Percentiles rank a stretch among this genome's conserved stretches.
Conservation (phyloP, 2,888 invertebrate species). For the Azorinus chamasolen region DNA sequence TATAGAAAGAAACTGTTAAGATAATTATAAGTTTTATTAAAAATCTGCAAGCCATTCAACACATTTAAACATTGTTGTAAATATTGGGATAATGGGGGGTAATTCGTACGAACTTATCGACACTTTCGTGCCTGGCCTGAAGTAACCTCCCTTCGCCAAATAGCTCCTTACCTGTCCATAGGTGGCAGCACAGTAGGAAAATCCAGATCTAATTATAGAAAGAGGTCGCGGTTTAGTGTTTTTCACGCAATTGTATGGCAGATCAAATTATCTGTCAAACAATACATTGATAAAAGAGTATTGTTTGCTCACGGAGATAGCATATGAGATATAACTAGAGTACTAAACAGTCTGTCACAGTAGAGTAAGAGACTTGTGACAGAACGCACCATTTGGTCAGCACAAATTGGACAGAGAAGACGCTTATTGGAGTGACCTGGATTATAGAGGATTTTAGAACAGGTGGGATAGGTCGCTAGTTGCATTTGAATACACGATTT, state of each 20-base stretch:
- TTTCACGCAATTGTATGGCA: constrained; percentile 15
- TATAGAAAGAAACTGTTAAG: no score
- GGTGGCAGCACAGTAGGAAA: constrained; percentile 58
- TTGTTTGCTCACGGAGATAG: no score
- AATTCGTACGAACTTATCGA: no score
- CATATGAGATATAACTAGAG: not conserved
- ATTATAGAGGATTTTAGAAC: not conserved
- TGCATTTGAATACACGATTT: constrained; percentile 6
- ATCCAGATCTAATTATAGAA: constrained; percentile 48
- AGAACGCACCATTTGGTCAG: no score
- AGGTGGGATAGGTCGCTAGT: constrained; percentile 7
- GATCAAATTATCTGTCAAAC: constrained; percentile 12
- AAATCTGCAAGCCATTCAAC: no score
- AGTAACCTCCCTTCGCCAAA: no score
- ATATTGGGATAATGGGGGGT: no score
- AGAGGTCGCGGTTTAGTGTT: constrained; percentile 15
- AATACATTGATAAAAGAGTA: not conserved
- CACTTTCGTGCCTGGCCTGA: no score
- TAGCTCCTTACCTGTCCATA: constrained; percentile 52
- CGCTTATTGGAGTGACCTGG: constrained; percentile 1
- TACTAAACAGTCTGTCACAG: not conserved
- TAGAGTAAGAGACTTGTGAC: not conserved
- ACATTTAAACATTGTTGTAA: no score
- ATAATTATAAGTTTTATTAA: no score
- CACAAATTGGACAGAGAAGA: no score